Conservation (phyloP, 2,797 vertebrate species). For the Coluber constrictor region DNA sequence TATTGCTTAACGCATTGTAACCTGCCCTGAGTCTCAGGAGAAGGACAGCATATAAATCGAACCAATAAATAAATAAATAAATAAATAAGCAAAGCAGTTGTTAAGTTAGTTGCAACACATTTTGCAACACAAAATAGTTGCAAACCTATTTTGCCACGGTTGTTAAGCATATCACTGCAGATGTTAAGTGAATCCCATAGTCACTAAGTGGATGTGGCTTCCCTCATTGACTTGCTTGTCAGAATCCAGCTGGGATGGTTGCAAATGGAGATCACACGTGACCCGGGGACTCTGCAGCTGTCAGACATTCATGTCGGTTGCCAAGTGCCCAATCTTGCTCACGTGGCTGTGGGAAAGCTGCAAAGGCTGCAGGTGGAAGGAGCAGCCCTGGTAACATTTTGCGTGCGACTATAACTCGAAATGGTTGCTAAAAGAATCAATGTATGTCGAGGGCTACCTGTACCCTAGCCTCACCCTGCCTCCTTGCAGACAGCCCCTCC, state of each 20-base stretch:
- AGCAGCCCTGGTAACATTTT: background rate
- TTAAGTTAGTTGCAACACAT: background rate
- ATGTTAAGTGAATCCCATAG: background rate
- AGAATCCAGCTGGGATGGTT: background rate
- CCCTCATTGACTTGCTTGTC: background rate
- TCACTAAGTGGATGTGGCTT: background rate
- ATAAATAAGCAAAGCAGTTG: background rate
- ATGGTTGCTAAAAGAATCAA: background rate
- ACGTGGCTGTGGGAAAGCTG: background rate
- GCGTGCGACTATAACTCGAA: rapidly evolving
- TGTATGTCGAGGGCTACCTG: background rate
- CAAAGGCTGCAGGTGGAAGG: background rate
- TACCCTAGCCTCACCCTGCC: background rate
- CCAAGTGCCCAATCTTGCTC: too few species aligned
- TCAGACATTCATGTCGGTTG: background rate
- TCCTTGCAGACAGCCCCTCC: conserved; percentile 83
- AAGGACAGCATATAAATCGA: too few species aligned
- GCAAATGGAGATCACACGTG: background rate
- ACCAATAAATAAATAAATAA: too few species aligned
- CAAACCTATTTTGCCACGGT: background rate
- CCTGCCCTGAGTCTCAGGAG: too few species aligned
- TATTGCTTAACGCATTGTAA: too few species aligned
- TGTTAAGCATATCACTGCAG: background rate
- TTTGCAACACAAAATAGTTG: background rate
- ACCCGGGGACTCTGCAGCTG: background rate